These are phyloP conservation scores for Liasis olivaceus DNA, from an alignment of 2,797 vertebrate species.

Conservation along the genomic window DNA sequence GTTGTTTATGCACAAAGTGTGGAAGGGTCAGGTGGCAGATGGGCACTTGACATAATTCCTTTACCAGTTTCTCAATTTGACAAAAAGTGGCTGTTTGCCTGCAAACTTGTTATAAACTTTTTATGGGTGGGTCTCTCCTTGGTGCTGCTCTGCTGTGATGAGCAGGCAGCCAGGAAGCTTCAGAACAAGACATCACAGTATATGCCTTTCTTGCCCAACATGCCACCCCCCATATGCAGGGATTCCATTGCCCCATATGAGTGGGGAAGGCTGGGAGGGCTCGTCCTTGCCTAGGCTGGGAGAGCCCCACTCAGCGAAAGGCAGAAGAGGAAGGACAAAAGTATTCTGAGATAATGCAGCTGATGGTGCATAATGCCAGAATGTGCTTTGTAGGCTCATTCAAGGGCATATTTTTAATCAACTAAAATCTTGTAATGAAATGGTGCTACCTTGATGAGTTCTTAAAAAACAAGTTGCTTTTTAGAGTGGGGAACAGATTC, in stretches of 20 bases:
- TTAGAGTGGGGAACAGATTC: constrained; percentile 61
- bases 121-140: background rate
- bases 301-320: constrained; percentile 41
- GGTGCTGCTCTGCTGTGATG: background rate
- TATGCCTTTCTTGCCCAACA: background rate
- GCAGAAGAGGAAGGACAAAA: constrained; percentile 49
- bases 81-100: background rate
- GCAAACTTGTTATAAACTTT: background rate
- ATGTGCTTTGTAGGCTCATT: constrained; percentile 69
- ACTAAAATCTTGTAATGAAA: constrained; percentile 72
- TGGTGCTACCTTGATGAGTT: constrained; percentile 68
- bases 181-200: background rate
- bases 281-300: background rate
- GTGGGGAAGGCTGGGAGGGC: background rate
- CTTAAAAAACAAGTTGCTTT: background rate
- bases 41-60: too few species aligned
- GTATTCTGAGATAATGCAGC: constrained; percentile 70
- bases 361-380: constrained; percentile 68
- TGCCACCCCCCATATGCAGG: background rate
- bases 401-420: constrained; percentile 73
- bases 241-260: background rate
- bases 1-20: background rate
- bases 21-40: background rate
- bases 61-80: background rate
- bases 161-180: background rate